Evolutionary conservation across 2,888 invertebrate genomes (phyloP), one percentile per base, ranked within the genome.

Genomic region (Dicyrtomina minuta): DNA sequence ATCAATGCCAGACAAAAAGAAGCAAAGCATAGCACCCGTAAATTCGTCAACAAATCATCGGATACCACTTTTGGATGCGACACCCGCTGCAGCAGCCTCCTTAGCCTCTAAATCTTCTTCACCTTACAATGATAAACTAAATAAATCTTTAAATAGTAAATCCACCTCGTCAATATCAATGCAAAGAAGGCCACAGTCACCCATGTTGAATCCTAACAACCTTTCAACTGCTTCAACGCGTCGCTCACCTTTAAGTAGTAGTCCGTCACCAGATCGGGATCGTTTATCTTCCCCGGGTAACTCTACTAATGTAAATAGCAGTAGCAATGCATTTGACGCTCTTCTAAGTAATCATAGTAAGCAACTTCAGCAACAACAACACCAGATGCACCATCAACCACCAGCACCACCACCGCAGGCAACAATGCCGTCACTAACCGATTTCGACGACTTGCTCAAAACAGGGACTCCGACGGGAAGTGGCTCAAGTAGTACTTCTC

Each of bases 331-430:
- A 22, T 60, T 68, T 51, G 67, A 68, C 41, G 24, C 66, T 61
- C 72, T n/a, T 64, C 72, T 17, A 62, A 51, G 70, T 64, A 70
- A 46, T 58, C 69, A 61, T 27, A 33, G 55, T 55, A 67, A 64
- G 56, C 27, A 66, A 68, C 44, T 22, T 1, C 43, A 22, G n/a
- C 60, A 10, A 1, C 60, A 43, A 13, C 60, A 43, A 43, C 46
- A 46, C 2, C 43, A 41, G 5, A 13, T 20, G 39, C 61, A 46
- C 59, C 65, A 51, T 58, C 39, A 41, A 53, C 59, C 62, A 15
- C 73, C 65, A 56, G 72, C 51, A 39, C 59, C 22, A 80, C 74
- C 80, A 81, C 51, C 82, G 82, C 24, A 78, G 6, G 27, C 68
- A 3, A 49, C 70, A 13, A 60, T 74, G 61, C 73, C 73, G 10